Conservation (phyloP, 2,113 vertebrate species). For the Aegithalos caudatus region DNA sequence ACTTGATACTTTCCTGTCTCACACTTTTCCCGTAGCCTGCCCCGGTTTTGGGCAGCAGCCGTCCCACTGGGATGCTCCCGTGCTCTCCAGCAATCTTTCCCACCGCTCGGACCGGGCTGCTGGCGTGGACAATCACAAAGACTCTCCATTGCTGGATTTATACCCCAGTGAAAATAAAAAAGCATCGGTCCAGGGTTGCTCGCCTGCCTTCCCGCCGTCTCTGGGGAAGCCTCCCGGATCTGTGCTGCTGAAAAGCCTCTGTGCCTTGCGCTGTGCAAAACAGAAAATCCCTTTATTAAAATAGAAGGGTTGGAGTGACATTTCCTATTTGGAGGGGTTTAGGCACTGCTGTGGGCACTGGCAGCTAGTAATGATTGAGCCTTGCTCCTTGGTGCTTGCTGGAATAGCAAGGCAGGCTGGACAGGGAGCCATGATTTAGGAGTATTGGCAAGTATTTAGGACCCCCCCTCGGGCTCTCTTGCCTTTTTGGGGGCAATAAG, state of each 20-base stretch:
- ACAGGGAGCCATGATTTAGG: neutral
- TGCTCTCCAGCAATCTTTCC: conserved; percentile 44
- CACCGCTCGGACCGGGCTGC: conserved; percentile 37
- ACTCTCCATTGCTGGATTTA: conserved; percentile 67
- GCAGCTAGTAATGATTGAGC: neutral
- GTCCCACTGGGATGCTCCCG: neutral
- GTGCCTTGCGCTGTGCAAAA: neutral
- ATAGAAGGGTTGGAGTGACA: neutral
- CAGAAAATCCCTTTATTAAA: conserved; percentile 14
- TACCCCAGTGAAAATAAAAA: conserved; percentile 67
- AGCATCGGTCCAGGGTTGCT: conserved; percentile 42
- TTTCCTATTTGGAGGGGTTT: conserved; percentile 2
- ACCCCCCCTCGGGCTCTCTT: neutral
- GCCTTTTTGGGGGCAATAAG: neutral
- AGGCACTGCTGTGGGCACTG: neutral
- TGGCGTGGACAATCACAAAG: conserved; percentile 30
- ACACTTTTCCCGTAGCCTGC: neutral
- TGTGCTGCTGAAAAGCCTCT: neutral
- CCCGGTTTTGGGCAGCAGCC: neutral
- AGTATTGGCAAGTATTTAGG: neutral
- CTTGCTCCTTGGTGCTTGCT: neutral
- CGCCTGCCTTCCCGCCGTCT: conserved; percentile 18
- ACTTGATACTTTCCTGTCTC: conserved; percentile 18
- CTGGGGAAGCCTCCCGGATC: neutral
- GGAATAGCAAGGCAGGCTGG: neutral